These are phyloP conservation scores for Branchipolynoe longqiensis DNA, from an alignment of 2,888 invertebrate genomes.

Conservation along the genomic window DNA sequence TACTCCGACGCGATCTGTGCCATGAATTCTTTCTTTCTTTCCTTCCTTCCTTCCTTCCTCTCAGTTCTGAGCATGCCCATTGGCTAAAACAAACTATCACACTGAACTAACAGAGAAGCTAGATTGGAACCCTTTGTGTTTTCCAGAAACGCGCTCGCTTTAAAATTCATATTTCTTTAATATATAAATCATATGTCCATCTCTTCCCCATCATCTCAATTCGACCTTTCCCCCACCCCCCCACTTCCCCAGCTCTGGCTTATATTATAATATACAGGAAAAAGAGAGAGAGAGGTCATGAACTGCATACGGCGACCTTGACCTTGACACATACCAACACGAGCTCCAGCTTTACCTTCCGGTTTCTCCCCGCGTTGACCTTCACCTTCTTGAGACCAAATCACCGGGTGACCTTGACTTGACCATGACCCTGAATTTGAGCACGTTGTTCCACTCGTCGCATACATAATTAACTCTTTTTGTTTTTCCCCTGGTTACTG, in stretches of 20 bases:
- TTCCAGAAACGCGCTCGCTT: no score
- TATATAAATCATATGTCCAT: no score
- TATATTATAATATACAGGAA: no score
- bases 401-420: slow-evolving; percentile 48
- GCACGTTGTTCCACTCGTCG: background rate
- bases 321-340: slow-evolving; percentile 25
- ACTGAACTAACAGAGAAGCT: slow-evolving; percentile 54
- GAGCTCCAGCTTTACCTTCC: slow-evolving; percentile 9
- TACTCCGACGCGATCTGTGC: no score
- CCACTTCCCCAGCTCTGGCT: no score
- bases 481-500: slow-evolving; percentile 47
- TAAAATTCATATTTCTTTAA: no score
- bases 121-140: slow-evolving; percentile 53
- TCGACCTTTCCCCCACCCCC: no score
- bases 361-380: slow-evolving; percentile 15
- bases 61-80: slow-evolving; percentile 23
- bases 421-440: slow-evolving; percentile 42
- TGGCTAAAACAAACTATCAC: background rate
- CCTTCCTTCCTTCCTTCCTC: no score
- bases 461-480: no score
- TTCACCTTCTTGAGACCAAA: slow-evolving; percentile 21
- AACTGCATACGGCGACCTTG: slow-evolving; percentile 43
- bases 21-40: no score
- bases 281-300: slow-evolving; percentile 23
- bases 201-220: no score